Evolutionary conservation across 2,113 vertebrate genomes (phyloP), one percentile per base, ranked within the genome.

Genomic region (Semicossyphus pulcher): DNA sequence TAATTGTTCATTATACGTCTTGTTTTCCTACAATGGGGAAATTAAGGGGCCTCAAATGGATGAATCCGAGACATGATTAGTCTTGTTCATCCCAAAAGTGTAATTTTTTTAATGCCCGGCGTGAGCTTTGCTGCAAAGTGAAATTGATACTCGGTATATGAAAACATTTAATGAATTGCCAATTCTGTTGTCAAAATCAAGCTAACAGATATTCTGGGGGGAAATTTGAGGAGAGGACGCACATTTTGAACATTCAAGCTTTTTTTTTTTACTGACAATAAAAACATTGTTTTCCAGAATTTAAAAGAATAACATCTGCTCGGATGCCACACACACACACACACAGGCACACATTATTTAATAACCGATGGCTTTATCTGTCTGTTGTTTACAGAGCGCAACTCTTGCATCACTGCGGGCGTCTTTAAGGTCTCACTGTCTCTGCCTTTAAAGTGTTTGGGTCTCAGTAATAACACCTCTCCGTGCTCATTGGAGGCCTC

Each of bases 1-100:
- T 94, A 94, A 94, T 94, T 94, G 93, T 93, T 94, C 93, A 94
- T 93, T 93, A 94, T 90, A 90, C 86, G 83, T 93, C 92, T 93
- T 93, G 89, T 94, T 94, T 91, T 92, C 90, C 41, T 90, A 92
- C 93, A 93, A 87, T 86, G 83, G 92, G 89, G 92, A 93, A 91
- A 94, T 94, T 94, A 93, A 92, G 89, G 88, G 85, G 88, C 88
- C 90, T 91, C 90, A 90, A 92, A 94, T 89, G 91, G 84, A 92
- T 79, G 86, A 93, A 92, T 93, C 86, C 86, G 85, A 91, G 93
- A 92, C 92, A 88, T 93, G 93, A 93, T 94, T 93, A 94, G 92
- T 92, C 89, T 91, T 83, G 83, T 92, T 92, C 89, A 88, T 93
- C 91, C 92, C 92, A 90, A 92, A 91, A 59, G 92, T 91, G 81